These are phyloP conservation scores for Lycaena phlaeas DNA, from an alignment of 2,888 invertebrate genomes.

Conservation along the genomic window DNA sequence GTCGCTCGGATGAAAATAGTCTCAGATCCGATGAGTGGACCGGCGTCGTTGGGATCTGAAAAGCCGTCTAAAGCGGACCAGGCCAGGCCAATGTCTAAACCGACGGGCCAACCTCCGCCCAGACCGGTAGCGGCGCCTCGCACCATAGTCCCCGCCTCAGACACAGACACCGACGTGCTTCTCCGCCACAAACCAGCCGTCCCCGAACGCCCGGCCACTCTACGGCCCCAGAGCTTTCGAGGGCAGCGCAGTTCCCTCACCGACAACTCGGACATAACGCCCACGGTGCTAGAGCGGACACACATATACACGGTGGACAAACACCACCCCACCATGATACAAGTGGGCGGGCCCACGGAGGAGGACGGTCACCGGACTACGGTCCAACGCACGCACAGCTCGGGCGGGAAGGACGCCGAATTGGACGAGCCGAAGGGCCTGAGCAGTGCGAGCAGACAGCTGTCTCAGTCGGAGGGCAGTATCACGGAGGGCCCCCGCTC, in stretches of 20 bases:
- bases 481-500: constrained; percentile 68
- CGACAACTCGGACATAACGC: constrained; percentile 27
- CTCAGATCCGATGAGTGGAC: constrained; percentile 44
- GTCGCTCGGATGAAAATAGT: constrained; percentile 56
- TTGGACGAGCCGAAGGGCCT: constrained; percentile 50
- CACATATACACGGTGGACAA: constrained; percentile 83
- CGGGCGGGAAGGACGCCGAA: constrained; percentile 56
- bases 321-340: constrained; percentile 81
- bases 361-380: constrained; percentile 42
- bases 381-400: constrained; percentile 63
- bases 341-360: constrained; percentile 51
- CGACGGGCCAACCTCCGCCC: constrained; percentile 69
- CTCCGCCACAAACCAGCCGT: constrained; percentile 83
- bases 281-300: constrained; percentile 75
- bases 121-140: constrained; percentile 66
- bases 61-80: constrained; percentile 29
- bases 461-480: constrained; percentile 75
- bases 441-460: constrained; percentile 50
- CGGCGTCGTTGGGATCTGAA: constrained; percentile 40
- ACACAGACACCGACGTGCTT: constrained; percentile 53
- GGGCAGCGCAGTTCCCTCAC: constrained; percentile 43
- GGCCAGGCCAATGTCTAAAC: constrained; percentile 51
- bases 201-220: constrained; percentile 83
- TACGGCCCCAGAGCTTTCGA: constrained; percentile 73
- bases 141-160: constrained; percentile 39